phyloP scores from a whole-genome alignment of 2,113 vertebrate species.

The Ptychochromis oligacanthus region DNA sequence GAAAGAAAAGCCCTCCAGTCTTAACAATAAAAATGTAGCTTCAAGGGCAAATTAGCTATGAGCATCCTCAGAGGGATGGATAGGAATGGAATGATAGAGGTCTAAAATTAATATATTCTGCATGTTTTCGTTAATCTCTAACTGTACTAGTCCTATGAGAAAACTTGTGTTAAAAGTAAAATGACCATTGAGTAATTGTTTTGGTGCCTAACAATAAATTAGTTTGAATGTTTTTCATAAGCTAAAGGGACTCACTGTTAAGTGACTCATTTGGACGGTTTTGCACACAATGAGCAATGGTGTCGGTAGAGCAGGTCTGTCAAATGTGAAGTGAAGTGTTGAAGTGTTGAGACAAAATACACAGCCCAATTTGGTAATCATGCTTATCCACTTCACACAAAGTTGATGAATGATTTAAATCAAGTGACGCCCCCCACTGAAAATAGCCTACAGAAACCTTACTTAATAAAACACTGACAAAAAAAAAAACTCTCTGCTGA shows the following conservation, averaged over 20 bases:
- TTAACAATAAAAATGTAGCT: conserved; percentile 73
- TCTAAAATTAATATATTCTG: conserved; percentile 61
- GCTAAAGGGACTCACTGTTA: conserved; percentile 22
- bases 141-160: conserved; percentile 38
- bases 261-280: conserved; percentile 51
- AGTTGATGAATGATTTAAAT: conserved; percentile 77
- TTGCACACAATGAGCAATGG: conserved; percentile 37
- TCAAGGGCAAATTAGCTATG: conserved; percentile 73
- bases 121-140: conserved; percentile 67
- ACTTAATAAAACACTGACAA: conserved; percentile 64
- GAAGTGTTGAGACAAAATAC: conserved; percentile 64
- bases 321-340: conserved; percentile 69
- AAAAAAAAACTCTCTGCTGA: conserved; percentile 56
- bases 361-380: conserved; percentile 56
- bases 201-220: conserved; percentile 38
- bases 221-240: conserved; percentile 28
- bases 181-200: conserved; percentile 51
- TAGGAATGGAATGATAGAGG: conserved; percentile 64
- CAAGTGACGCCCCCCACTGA: conserved; percentile 64
- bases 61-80: conserved; percentile 70
- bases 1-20: conserved; percentile 75
- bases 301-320: conserved; percentile 35
- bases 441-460: conserved; percentile 58
- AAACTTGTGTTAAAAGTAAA: conserved; percentile 34
- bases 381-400: conserved; percentile 42